Evolutionary conservation across 1,140 invertebrate genomes (phyloP).

Genomic region (Cataglyphis hispanica): DNA sequence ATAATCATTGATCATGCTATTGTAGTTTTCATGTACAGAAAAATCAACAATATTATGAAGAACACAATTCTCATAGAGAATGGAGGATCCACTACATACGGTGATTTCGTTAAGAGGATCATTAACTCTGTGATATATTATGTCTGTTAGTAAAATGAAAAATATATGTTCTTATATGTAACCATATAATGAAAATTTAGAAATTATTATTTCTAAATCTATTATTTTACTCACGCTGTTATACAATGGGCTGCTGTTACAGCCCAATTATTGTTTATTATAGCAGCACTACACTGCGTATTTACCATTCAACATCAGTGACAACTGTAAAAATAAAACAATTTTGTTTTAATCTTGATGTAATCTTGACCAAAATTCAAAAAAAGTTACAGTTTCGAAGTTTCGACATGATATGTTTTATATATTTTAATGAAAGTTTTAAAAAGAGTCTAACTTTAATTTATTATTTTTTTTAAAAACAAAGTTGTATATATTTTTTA

Average conservation of each 20-base stretch:
- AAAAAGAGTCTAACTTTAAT: too few species aligned
- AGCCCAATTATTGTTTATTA: conserved; percentile 84
- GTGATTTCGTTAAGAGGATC: conserved; percentile 17
- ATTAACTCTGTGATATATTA: conserved; percentile 15
- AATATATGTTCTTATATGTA: background rate
- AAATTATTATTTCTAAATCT: conserved; percentile 3
- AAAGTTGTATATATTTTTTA: too few species aligned
- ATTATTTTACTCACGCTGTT: conserved; percentile 64
- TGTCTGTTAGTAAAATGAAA: background rate
- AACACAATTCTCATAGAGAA: conserved; percentile 75
- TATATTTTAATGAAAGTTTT: too few species aligned
- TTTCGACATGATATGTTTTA: too few species aligned
- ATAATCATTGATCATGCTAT: conserved; percentile 83
- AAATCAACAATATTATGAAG: conserved; percentile 77
- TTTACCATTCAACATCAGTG: conserved; percentile 72
- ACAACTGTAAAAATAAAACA: conserved; percentile 75
- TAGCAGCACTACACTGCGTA: conserved; percentile 86
- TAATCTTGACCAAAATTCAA: background rate
- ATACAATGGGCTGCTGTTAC: conserved; percentile 87
- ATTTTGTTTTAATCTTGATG: background rate
- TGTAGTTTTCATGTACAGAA: conserved; percentile 82
- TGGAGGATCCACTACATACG: conserved; percentile 78
- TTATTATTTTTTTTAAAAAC: too few species aligned
- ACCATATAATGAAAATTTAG: too few species aligned
- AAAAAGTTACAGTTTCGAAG: too few species aligned